A percentile compares a stretch with the other conserved stretches of the same genome.
Conservation (phyloP, 2,113 vertebrate genomes). For the Leiothrix lutea region DNA sequence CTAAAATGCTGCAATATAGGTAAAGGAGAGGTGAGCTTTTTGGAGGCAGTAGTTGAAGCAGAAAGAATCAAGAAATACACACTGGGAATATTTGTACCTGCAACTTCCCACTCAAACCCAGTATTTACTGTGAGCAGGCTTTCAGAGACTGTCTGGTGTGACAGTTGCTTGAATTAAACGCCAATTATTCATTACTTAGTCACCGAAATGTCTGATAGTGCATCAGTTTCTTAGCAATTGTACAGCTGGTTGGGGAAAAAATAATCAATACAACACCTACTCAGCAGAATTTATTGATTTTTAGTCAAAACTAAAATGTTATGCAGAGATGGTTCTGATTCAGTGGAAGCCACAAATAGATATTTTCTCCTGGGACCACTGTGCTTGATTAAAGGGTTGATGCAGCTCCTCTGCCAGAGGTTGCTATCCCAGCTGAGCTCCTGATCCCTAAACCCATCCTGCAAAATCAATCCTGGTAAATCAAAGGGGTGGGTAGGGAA, state of each 20-base stretch:
- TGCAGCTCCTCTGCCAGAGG: not conserved
- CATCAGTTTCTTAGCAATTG: slow-evolving; percentile 44
- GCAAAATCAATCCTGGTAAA: not conserved
- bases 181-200: slow-evolving; percentile 52
- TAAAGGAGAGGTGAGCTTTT: not conserved
- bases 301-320: slow-evolving; percentile 16
- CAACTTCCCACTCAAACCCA: not conserved
- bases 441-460: not conserved
- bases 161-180: slow-evolving; percentile 30
- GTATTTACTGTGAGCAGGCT: slow-evolving; percentile 38
- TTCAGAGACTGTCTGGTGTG: slow-evolving; percentile 22
- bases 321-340: not conserved
- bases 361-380: not conserved
- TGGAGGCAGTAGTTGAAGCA: not conserved
- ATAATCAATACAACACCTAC: slow-evolving; percentile 51
- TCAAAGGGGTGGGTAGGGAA: not conserved
- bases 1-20: not conserved
- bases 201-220: not conserved
- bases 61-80: slow-evolving; percentile 9
- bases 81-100: slow-evolving; percentile 42
- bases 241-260: slow-evolving; percentile 34
- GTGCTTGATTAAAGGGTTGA: not conserved
- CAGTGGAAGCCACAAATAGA: not conserved
- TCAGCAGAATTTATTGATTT: slow-evolving; percentile 40
- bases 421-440: not conserved